Conservation (phyloP, 2,797 vertebrate species). For the Nannoperca obscura region DNA sequence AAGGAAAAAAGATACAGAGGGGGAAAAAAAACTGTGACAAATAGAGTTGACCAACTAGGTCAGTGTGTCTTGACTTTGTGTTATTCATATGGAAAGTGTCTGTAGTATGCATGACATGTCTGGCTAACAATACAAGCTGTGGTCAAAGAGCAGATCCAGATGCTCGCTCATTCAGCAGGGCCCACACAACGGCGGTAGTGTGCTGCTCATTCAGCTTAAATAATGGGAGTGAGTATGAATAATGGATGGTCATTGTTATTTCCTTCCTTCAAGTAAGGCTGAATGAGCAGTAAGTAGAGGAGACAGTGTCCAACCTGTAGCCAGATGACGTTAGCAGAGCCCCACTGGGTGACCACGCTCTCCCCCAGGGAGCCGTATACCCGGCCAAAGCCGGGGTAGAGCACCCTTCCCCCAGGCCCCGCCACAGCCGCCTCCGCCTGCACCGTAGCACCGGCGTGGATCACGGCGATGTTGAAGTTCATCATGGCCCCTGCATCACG, state of each 20-base stretch:
- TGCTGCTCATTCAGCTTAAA: slow-evolving; percentile 79
- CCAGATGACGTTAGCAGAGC: slow-evolving; percentile 89
- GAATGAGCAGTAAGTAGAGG: slow-evolving; percentile 60
- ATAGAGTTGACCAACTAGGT: slow-evolving; percentile 27
- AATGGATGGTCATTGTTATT: slow-evolving; percentile 73
- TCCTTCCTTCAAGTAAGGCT: slow-evolving; percentile 61
- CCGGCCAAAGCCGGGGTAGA: slow-evolving; percentile 85
- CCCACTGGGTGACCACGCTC: slow-evolving; percentile 89
- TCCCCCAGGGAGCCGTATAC: slow-evolving; percentile 87
- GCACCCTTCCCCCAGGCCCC: slow-evolving; percentile 83
- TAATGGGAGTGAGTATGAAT: slow-evolving; percentile 82
- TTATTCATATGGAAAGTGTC: slow-evolving; percentile 52
- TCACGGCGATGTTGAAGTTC: slow-evolving; percentile 94
- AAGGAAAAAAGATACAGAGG: slow-evolving; percentile 17
- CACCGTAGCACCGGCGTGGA: slow-evolving; percentile 85
- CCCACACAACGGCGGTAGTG: slow-evolving; percentile 64
- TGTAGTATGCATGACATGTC: slow-evolving; percentile 53
- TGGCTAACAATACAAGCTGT: slow-evolving; percentile 51
- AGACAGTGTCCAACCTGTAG: slow-evolving; percentile 85
- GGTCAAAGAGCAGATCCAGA: slow-evolving; percentile 54
- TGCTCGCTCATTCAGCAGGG: slow-evolving; percentile 46
- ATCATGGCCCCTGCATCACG: slow-evolving; percentile 89
- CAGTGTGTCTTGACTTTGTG: slow-evolving; percentile 47
- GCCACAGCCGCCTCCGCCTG: slow-evolving; percentile 84
- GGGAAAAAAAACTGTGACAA: slow-evolving; percentile 30